Evolutionary conservation across 2,113 vertebrate genomes (phyloP).

Genomic region (Silurus meridionalis): DNA sequence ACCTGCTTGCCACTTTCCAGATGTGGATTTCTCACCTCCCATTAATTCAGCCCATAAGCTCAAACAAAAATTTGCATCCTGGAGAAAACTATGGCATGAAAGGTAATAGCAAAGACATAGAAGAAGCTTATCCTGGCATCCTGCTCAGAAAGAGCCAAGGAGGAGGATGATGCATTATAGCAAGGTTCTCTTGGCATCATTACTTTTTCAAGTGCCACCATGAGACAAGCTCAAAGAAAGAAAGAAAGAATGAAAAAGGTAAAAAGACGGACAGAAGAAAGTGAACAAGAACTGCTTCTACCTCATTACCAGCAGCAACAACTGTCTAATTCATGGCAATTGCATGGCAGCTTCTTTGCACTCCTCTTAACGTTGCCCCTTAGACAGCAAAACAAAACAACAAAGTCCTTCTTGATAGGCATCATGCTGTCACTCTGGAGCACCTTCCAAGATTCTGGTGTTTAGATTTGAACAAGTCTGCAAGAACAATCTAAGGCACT

Average conservation of each 20-base stretch:
- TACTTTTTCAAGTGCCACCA: constrained; percentile 38
- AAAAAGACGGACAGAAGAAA: background rate
- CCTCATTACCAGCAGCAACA: constrained; percentile 56
- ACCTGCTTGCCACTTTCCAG: constrained; percentile 75
- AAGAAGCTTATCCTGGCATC: constrained; percentile 17
- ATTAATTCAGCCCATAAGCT: constrained; percentile 16
- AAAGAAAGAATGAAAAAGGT: background rate
- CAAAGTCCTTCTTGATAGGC: constrained; percentile 43
- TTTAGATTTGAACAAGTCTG: constrained; percentile 2
- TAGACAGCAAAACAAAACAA: constrained; percentile 48
- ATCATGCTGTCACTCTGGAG: constrained; percentile 23
- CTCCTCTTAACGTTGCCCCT: constrained; percentile 59
- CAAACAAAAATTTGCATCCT: constrained; percentile 20
- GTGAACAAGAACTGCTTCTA: constrained; percentile 43
- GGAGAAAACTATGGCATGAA: constrained; percentile 17
- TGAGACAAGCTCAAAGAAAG: constrained; percentile 23
- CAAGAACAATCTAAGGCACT: constrained; percentile 2
- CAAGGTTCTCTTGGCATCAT: constrained; percentile 46
- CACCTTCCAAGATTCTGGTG: constrained; percentile 37
- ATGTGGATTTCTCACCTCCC: constrained; percentile 69
- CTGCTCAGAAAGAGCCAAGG: constrained; percentile 36
- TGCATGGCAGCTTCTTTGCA: constrained; percentile 72
- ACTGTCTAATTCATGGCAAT: constrained; percentile 75
- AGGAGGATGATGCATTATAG: constrained; percentile 34
- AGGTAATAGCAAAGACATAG: background rate